Conservation (phyloP, 2,113 vertebrate species). For the Saccopteryx leptura region DNA sequence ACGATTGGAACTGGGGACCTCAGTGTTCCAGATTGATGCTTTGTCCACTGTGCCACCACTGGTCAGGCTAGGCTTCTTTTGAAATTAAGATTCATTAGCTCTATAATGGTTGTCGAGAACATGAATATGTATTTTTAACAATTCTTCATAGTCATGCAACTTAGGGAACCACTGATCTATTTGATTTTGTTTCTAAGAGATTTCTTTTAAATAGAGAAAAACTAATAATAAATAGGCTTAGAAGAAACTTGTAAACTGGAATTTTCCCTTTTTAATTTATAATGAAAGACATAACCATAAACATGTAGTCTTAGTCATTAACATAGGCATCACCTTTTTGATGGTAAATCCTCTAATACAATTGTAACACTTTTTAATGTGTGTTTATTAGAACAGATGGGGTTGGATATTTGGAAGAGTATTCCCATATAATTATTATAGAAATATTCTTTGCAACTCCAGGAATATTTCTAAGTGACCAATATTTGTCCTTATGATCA, state of each 20-base stretch:
- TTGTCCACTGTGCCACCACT: no score
- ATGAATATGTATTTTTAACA: slow-evolving; percentile 9
- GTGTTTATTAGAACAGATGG: background rate
- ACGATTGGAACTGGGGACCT: no score
- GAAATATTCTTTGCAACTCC: background rate
- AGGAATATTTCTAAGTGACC: background rate
- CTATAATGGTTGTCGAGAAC: background rate
- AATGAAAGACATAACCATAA: background rate
- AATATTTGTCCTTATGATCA: background rate
- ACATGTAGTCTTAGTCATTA: background rate
- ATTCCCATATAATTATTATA: background rate
- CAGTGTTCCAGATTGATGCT: no score
- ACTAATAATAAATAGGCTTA: background rate
- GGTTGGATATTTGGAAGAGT: background rate
- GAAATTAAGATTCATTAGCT: slow-evolving; percentile 9
- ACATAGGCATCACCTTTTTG: background rate
- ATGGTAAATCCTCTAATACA: background rate
- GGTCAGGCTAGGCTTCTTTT: background rate
- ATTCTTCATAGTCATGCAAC: background rate
- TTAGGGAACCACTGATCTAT: background rate
- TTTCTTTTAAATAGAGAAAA: slow-evolving; percentile 1
- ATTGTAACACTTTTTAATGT: slow-evolving; percentile 5
- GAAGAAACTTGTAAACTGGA: slow-evolving; percentile 5
- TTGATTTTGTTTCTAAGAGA: slow-evolving; percentile 25
- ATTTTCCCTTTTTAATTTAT: slow-evolving; percentile 9